Evolutionary conservation across 1,140 invertebrate genomes (phyloP), one percentile per base, ranked within the genome.

Genomic region (Drosophila busckii): DNA sequence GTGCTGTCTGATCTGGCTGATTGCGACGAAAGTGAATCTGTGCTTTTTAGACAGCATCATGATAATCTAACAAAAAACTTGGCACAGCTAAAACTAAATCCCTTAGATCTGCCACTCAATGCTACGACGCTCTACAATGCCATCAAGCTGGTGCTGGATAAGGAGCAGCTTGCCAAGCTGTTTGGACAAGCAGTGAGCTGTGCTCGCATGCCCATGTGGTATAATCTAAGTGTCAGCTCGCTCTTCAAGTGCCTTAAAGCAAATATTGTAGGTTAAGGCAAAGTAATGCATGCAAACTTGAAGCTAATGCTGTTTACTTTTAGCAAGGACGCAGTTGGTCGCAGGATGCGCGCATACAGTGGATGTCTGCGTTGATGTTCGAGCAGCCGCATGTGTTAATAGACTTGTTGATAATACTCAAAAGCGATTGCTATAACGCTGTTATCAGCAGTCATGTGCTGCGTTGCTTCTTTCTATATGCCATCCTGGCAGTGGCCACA

Each of bases 331-430:
- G 10, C 12, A n/a, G 15, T 22, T 46, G 31, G 34, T 9, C 41
- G 4, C 0, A 9, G n/a, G 3, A 37, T 9, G 7, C 4, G 4
- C 73, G 71, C 0, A 2, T 48, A 0, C 40, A 63, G 10, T 19
- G 19, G 8, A 73, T 82, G 44, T 32, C 20, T 6, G 25, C 6
- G 4, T 42, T 71, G 1, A 66, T 83, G 31, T 34, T 31, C 1
- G 54, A 75, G n/a, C 28, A 69, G 20, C 56, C 71, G 1, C 13
- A 69, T n/a, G 6, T 71, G 9, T 34, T 85, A 29, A 32, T 85
- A 2, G 46, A 75, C 8, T 9, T 80, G 1, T 69, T 85, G 13
- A 64, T 45, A 1, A 63, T 37, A n/a, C 20, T 85, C 4, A 84
- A 84, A 8, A 44, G 35, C 10, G 40, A 59, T 32, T 84, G 73